These are phyloP conservation scores for Aphelenchoides besseyi DNA, from an alignment of 1,140 invertebrate genomes.

Conservation along the genomic window DNA sequence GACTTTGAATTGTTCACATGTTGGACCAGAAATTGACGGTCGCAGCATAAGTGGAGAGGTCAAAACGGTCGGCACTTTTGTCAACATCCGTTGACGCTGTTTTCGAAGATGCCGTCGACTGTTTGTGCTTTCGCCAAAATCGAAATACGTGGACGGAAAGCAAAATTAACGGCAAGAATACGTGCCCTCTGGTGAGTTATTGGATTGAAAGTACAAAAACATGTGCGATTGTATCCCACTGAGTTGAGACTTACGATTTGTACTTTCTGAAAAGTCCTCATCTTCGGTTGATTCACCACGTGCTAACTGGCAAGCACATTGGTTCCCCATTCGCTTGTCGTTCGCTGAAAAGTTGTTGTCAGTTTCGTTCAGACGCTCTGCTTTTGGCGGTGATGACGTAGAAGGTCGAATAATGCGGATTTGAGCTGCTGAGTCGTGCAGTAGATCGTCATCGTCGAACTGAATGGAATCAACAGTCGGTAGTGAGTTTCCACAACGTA, in stretches of 20 bases:
- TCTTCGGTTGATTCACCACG: background rate
- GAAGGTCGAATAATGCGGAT: background rate
- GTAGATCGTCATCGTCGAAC: conserved; percentile 6
- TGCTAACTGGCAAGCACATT: background rate
- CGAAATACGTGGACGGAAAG: background rate
- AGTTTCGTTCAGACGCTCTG: background rate
- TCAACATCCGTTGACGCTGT: background rate
- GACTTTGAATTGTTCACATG: background rate
- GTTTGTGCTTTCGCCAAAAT: background rate
- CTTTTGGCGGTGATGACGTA: background rate
- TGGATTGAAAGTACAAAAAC: background rate
- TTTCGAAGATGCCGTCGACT: background rate
- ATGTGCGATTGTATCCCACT: background rate
- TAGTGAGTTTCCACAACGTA: background rate
- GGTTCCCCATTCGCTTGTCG: background rate
- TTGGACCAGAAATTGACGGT: background rate
- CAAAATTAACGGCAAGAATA: background rate
- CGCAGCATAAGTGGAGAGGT: background rate
- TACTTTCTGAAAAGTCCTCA: background rate
- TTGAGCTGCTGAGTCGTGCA: background rate
- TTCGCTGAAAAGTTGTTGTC: background rate
- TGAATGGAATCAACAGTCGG: conserved; percentile 3
- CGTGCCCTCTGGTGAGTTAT: background rate
- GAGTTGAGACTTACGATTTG: background rate
- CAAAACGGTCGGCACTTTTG: background rate